Percentiles rank a stretch among this genome's conserved stretches.
phyloP scores from a whole-genome alignment of 1,140 invertebrate genomes.

The Sitobion miscanthi region DNA sequence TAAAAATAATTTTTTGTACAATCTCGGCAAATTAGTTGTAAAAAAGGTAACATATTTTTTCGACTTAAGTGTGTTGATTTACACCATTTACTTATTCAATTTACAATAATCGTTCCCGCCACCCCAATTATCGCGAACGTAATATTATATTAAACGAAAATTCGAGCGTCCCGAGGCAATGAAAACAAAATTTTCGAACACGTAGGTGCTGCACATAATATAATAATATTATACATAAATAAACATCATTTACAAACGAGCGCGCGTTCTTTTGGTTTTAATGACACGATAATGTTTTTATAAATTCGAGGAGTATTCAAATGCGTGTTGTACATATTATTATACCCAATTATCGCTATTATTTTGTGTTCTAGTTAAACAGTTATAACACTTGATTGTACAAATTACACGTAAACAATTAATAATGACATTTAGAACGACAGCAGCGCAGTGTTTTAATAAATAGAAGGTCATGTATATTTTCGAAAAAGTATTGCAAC shows the following conservation, averaged over 20 bases:
- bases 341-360: neutral
- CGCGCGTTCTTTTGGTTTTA: neutral
- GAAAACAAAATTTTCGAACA: constrained; percentile 12
- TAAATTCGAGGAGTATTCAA: neutral
- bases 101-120: neutral
- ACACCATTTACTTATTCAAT: neutral
- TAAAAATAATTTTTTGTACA: neutral
- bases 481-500: neutral
- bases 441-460: neutral
- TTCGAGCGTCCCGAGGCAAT: neutral
- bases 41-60: neutral
- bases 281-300: neutral
- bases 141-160: neutral
- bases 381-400: constrained; percentile 9
- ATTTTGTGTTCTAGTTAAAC: neutral
- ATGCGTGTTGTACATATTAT: neutral
- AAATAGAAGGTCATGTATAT: neutral
- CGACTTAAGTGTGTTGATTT: neutral
- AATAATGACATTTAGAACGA: neutral
- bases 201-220: neutral
- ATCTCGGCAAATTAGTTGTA: neutral
- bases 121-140: neutral
- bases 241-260: neutral
- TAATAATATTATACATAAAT: too few species aligned
- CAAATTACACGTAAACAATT: neutral